Base-by-base conservation (phyloP, 2,113 vertebrate genomes). In the Hemiprocne comata region DNA sequence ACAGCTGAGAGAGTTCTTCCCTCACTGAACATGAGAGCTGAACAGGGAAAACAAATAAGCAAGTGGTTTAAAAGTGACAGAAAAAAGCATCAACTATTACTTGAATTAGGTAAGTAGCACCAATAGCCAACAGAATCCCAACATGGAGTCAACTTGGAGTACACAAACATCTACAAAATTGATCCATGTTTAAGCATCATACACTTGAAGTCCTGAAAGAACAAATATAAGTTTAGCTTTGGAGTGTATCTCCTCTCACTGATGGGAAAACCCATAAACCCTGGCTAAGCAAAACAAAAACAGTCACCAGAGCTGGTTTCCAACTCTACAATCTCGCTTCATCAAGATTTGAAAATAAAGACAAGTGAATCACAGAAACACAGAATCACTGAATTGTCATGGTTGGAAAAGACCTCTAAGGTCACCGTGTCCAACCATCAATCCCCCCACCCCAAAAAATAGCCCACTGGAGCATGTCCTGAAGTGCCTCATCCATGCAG, bases 121-220 rank as follows among this genome's bases (percentile, higher is more conserved):
- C 64, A 62, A 18, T 12, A 89, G 93, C 83, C 76, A 93, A 75
- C 71, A 91, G 18, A 36, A 75, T 31, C 62, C 76, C 62, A 75
- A 31, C 6, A 40, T 8, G 19, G 33, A 82, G 60, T 66, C 94
- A 96, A 89, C 51, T 64, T 4, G 34, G 76, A 44, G 83, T 70
- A 92, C 88, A 89, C 70, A 89, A 80, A 93, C 76, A 90, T 54
- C 89, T 66, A 86, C 79, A 96, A 94, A 97, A 96, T 91, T 91
- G 88, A 92, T 71, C 92, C 33, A 12, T 74, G 60, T 82, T 96
- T 83, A 94, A 96, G 71, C 57, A 90, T 76, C 71, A 84, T 21
- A 61, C 80, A 75, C 91, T 89, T 95, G 78, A 93, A 90, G 84
- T 94, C 87, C 94, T 94, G 89, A 97, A 93, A 96, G 80, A 95